Percentiles rank a stretch among this genome's conserved stretches.
Conservation (phyloP, 1,140 invertebrate species). For the Onthophagus taurus region DNA sequence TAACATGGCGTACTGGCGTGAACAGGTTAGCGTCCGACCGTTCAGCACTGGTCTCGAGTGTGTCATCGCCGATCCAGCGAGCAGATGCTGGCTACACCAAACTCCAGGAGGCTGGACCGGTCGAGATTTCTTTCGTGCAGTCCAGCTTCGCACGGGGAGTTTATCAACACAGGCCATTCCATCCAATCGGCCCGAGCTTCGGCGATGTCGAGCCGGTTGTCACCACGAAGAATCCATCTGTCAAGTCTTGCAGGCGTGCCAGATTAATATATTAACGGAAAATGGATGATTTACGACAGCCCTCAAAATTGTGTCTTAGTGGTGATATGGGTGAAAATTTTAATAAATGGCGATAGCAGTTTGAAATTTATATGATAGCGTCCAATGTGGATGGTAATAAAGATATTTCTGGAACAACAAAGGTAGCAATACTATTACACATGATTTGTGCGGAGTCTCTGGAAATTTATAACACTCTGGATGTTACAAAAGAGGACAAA, state of each 20-base stretch:
- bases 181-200: neutral
- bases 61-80: conserved; percentile 6
- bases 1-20: neutral
- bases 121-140: conserved; percentile 15
- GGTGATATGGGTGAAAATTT: neutral
- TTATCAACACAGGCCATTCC: conserved; percentile 16
- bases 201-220: conserved; percentile 12
- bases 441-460: neutral
- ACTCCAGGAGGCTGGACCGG: conserved; percentile 14
- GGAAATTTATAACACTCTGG: conserved; percentile 4
- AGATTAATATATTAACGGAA: too few species aligned
- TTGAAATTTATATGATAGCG: neutral
- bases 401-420: neutral
- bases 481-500: neutral
- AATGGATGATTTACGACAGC: too few species aligned
- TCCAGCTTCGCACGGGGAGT: conserved; percentile 18
- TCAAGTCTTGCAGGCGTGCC: conserved; percentile 20
- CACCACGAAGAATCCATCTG: conserved; percentile 12
- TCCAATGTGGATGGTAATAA: neutral
- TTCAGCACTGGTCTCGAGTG: conserved; percentile 5
- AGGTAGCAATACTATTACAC: neutral
- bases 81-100: conserved; percentile 8
- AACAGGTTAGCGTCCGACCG: neutral
- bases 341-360: neutral
- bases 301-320: too few species aligned